Evolutionary conservation across 2,113 vertebrate species (phyloP), one percentile per base, ranked within the genome.

Genomic region (Bothrops jararaca): DNA sequence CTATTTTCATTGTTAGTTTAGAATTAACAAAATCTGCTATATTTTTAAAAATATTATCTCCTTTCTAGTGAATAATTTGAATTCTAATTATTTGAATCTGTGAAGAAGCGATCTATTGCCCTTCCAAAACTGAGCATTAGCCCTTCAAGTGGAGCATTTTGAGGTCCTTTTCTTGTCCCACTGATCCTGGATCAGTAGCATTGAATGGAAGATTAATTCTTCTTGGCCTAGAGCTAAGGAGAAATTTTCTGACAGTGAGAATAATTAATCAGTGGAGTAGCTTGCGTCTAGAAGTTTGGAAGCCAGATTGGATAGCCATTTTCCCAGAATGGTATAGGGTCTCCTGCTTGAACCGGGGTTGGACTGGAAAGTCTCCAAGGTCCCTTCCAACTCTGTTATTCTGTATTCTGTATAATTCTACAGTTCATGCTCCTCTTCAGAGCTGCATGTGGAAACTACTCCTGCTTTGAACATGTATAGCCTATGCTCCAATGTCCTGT

Each of bases 21-120:
- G 24, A 92, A 1, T 80, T 5, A 86, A 54, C 88, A 48, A 89
- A n/a, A 29, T 39, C 6, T 80, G n/a, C 69, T 39, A 22, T 22
- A 42, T 80, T 39, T 39, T 80, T 80, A 5, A 39, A 80, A 80
- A 80, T 80, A 42, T 80, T 0, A 24, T 89, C 52, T 90, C 29
- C 87, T 52, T 86, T 22, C 2, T 12, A 50, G 12, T 1, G 0
- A 5, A 9, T n/a, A 57, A 54, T 53, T 42, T 74, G 87, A 93
- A 39, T 29, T 54, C 29, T 26, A 45, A 15, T 58, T 29, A 69
- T 20, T 11, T 50, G 5, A 60, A 60, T 34, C n/a, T 52, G 9
- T 12, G 42, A 91, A 39, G 93, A 10, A 0, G 0, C 0, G 1
- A 24, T 1, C 0, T 1, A 8, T 93, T 50, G 13, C 8, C 23